Evolutionary conservation across 2,888 invertebrate genomes (phyloP).

Genomic region (Morpho deidamia): DNA sequence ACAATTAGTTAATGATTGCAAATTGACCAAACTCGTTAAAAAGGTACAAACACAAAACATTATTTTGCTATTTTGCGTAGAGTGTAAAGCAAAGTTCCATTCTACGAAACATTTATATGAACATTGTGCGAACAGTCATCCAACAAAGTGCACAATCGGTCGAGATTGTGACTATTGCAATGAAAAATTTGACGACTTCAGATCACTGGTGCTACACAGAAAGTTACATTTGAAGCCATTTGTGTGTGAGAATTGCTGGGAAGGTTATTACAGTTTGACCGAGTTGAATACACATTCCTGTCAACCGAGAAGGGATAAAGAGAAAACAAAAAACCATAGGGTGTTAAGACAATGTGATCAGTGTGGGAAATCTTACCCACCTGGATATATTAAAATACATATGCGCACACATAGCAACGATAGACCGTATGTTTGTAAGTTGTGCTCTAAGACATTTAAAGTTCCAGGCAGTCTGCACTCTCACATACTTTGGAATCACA

Average conservation of each 20-base stretch:
- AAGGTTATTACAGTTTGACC: constrained; percentile 50
- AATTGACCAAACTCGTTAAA: constrained; percentile 29
- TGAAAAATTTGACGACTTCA: constrained; percentile 68
- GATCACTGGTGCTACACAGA: constrained; percentile 58
- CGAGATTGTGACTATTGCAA: constrained; percentile 67
- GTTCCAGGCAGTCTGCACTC: constrained; percentile 66
- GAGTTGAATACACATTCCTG: constrained; percentile 53
- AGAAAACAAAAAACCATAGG: constrained; percentile 45
- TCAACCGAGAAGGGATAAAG: constrained; percentile 45
- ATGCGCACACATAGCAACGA: constrained; percentile 65
- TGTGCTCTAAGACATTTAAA: constrained; percentile 71
- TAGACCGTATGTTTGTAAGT: constrained; percentile 61
- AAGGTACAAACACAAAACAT: constrained; percentile 24
- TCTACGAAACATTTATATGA: constrained; percentile 44
- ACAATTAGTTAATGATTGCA: constrained; percentile 19
- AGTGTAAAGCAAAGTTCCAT: constrained; percentile 58
- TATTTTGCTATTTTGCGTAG: constrained; percentile 53
- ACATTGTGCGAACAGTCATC: constrained; percentile 57
- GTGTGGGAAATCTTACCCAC: constrained; percentile 71
- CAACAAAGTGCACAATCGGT: constrained; percentile 47
- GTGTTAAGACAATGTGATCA: constrained; percentile 63
- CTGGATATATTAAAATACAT: constrained; percentile 66
- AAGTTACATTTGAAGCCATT: constrained; percentile 63
- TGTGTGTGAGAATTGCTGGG: constrained; percentile 68
- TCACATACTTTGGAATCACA: constrained; percentile 69